phyloP scores from a whole-genome alignment of 2,888 invertebrate genomes.

The Eulithis testata region DNA sequence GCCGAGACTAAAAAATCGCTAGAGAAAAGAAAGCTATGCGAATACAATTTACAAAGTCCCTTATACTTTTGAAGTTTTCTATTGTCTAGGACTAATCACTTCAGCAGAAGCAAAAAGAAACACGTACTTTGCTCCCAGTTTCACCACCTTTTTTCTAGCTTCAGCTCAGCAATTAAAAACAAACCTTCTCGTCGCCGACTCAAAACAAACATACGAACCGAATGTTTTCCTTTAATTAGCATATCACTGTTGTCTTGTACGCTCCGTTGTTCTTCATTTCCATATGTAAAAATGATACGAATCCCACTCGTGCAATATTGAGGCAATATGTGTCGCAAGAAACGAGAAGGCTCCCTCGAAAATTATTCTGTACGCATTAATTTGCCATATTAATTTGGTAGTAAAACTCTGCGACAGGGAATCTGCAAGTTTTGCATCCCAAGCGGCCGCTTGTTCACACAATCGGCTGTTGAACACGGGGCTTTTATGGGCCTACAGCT shows the following conservation, averaged over 20 bases:
- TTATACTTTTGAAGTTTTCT: too few species aligned
- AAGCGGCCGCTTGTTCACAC: slow-evolving; percentile 80
- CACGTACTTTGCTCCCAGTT: background rate
- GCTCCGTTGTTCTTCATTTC: slow-evolving; percentile 77
- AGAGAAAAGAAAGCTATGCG: too few species aligned
- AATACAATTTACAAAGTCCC: too few species aligned
- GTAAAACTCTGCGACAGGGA: slow-evolving; percentile 85
- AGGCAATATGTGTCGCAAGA: slow-evolving; percentile 67
- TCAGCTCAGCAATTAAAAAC: slow-evolving; percentile 42
- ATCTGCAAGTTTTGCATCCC: slow-evolving; percentile 79
- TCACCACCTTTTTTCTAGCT: slow-evolving; percentile 24
- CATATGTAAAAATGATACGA: slow-evolving; percentile 83
- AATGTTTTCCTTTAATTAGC: slow-evolving; percentile 83
- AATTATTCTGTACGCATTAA: slow-evolving; percentile 85
- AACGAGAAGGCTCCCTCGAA: slow-evolving; percentile 68
- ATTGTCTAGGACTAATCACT: background rate
- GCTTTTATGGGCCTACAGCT: slow-evolving; percentile 69
- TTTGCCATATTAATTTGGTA: slow-evolving; percentile 85
- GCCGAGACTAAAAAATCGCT: too few species aligned
- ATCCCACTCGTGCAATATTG: slow-evolving; percentile 54
- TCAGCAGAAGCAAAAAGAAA: slow-evolving; percentile 4
- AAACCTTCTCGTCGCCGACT: slow-evolving; percentile 60
- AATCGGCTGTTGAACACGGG: slow-evolving; percentile 64
- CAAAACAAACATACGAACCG: slow-evolving; percentile 74
- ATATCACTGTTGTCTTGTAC: slow-evolving; percentile 82